A percentile compares a stretch with the other conserved stretches of the same genome.
Conservation (phyloP, 2,888 invertebrate genomes). For the Trilocha varians region DNA sequence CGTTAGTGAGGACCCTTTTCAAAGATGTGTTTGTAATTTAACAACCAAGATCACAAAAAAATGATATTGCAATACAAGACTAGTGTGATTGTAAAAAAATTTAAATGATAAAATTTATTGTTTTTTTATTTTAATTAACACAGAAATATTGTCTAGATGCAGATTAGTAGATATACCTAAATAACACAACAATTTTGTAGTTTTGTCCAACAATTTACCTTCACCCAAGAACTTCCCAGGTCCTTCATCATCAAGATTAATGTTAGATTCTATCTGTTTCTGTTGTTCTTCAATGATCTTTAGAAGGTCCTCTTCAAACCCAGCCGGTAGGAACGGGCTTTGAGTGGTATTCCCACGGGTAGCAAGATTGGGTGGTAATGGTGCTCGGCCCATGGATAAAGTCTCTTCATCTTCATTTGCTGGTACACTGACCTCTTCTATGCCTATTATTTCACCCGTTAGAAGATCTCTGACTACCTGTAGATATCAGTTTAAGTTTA, state of each 20-base stretch:
- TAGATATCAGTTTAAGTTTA: slow-evolving; percentile 5
- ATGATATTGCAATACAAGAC: too few relatives aligned
- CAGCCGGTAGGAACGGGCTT: slow-evolving; percentile 91
- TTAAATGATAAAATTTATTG: too few relatives aligned
- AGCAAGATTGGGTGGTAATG: slow-evolving; percentile 79
- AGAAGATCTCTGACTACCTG: slow-evolving; percentile 81
- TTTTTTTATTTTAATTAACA: too few relatives aligned
- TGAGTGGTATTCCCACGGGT: slow-evolving; percentile 85
- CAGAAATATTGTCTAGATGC: too few relatives aligned
- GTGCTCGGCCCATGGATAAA: slow-evolving; percentile 84
- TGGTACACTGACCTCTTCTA: slow-evolving; percentile 68
- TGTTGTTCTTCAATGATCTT: slow-evolving; percentile 52
- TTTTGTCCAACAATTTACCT: too few relatives aligned
- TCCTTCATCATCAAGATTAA: slow-evolving; percentile 52
- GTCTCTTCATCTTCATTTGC: slow-evolving; percentile 57
- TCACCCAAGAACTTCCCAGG: slow-evolving; percentile 64
- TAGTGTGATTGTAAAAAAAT: too few relatives aligned
- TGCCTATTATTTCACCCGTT: slow-evolving; percentile 81
- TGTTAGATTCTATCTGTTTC: slow-evolving; percentile 43
- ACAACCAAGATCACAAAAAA: too few relatives aligned
- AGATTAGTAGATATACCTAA: too few relatives aligned
- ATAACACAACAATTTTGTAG: too few relatives aligned
- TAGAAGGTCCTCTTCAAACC: slow-evolving; percentile 76
- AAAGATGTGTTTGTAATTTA: too few relatives aligned
- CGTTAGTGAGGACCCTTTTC: too few relatives aligned